phyloP scores from a whole-genome alignment of 1,140 invertebrate genomes.

The Bemisia tabaci region DNA sequence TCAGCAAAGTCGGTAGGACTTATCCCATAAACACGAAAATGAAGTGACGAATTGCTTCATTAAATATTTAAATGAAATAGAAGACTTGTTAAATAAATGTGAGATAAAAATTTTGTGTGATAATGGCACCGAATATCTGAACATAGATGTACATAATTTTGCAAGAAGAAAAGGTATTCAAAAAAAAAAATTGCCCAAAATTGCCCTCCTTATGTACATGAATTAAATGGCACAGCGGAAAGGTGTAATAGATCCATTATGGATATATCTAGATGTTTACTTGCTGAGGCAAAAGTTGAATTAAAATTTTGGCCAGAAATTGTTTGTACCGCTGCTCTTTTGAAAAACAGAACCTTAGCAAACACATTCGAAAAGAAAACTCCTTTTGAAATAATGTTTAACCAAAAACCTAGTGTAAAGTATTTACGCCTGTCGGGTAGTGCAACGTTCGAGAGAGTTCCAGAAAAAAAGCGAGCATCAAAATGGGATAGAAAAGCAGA shows the following conservation, averaged over 20 bases:
- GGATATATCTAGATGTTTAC: neutral
- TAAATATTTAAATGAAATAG: slow-evolving; percentile 12
- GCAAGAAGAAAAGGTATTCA: neutral
- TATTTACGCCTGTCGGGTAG: neutral
- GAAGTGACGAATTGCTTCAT: no score
- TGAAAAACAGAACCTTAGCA: neutral
- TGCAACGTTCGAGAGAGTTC: neutral
- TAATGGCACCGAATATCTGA: slow-evolving; percentile 31
- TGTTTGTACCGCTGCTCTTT: neutral
- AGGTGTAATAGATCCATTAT: neutral
- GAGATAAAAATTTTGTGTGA: slow-evolving; percentile 29
- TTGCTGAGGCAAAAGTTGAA: neutral
- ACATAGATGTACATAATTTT: slow-evolving; percentile 18
- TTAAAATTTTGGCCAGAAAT: neutral
- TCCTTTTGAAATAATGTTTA: neutral
- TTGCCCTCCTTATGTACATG: neutral
- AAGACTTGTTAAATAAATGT: slow-evolving; percentile 24
- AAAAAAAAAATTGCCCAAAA: no score
- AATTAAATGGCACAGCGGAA: neutral
- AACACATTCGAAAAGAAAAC: neutral
- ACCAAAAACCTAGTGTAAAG: neutral
- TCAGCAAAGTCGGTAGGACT: no score
- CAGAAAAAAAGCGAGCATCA: neutral
- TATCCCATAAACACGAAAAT: no score
- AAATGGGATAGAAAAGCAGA: neutral